Base-by-base conservation (phyloP, 2,888 invertebrate genomes). In the Marasmarcha lunaedactyla region DNA sequence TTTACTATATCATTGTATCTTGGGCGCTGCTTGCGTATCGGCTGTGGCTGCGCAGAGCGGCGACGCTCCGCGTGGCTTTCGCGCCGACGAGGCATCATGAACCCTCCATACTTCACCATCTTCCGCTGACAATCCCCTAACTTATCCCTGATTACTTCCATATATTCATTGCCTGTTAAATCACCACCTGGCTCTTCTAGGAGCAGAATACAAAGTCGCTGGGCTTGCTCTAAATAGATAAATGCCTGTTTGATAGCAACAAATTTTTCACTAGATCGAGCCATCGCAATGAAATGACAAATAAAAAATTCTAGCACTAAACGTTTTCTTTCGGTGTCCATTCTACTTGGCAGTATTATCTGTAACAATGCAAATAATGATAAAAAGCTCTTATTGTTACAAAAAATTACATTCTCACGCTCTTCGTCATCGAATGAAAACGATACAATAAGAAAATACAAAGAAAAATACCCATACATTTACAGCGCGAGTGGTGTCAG, bases 171-270 rank as follows among this genome's bases (percentile, higher is more conserved):
- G 0, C 87, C 88, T 33, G 86, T 79, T 4, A 71, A 68, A 27
- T 84, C 84, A 35, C 86, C 86, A 2, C 83, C 81, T 10, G 84
- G 73, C 42, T 87, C 85, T 41, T 88, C 88, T 42, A 84, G 71
- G 14, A 90, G 64, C 10, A 92, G 71, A 42, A 79, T 84, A 30
- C 88, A 85, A 1, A 94, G 71, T 38, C 90, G 84, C 44, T 87
- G 85, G 0, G 90, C 88, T 54, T 93, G 93, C 43, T 89, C 86
- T 30, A 93, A 70, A 54, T 91, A 92, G 42, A 89, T 85, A 1
- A 86, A 69, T 5, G 89, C 88, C 54, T 90, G 88, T 41, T 84
- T 73, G 13, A 83, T 71, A 0, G 89, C 86, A 9, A 87, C 84
- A 45, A 89, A 88, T 45, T 85, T 84, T 11, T 87, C 85, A 46